phyloP scores from a whole-genome alignment of 2,888 invertebrate genomes.

The Cabera pusaria region DNA sequence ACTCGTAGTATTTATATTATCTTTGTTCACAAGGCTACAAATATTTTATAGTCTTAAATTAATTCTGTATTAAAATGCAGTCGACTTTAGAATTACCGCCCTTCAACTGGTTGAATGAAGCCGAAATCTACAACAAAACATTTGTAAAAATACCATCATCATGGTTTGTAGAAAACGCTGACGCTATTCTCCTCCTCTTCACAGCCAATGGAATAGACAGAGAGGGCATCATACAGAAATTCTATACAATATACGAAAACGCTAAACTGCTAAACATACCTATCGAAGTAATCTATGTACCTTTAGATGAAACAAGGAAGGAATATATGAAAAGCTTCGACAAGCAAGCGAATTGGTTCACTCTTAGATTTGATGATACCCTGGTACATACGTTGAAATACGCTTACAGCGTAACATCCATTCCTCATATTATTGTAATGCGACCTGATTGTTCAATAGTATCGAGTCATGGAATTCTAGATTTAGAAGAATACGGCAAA shows the following conservation, averaged over 20 bases:
- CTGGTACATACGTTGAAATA: conserved; percentile 50
- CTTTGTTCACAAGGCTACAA: too few relatives aligned
- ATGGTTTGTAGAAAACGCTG: conserved; percentile 59
- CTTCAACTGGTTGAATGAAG: conserved; percentile 9
- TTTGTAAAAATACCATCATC: conserved; percentile 38
- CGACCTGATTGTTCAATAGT: conserved; percentile 54
- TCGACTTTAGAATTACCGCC: too few relatives aligned
- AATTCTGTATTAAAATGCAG: too few relatives aligned
- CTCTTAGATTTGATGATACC: conserved; percentile 54
- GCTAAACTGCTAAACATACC: conserved; percentile 59
- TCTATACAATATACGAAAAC: conserved; percentile 64
- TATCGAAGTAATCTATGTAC: conserved; percentile 67
- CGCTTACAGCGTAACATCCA: conserved; percentile 55
- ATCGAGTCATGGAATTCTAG: conserved; percentile 55
- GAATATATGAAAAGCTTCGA: conserved; percentile 47
- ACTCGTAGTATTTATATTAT: too few relatives aligned
- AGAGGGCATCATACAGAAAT: conserved; percentile 53
- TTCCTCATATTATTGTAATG: conserved; percentile 57
- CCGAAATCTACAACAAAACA: conserved; percentile 40
- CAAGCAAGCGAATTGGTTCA: conserved; percentile 73
- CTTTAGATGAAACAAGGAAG: conserved; percentile 54
- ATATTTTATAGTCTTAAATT: too few relatives aligned
- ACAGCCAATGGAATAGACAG: conserved; percentile 54
- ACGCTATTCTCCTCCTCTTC: conserved; percentile 59
- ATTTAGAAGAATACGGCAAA: conserved; percentile 61